Evolutionary conservation across 2,888 invertebrate genomes (phyloP).

Genomic region (Galerucella pusilla): DNA sequence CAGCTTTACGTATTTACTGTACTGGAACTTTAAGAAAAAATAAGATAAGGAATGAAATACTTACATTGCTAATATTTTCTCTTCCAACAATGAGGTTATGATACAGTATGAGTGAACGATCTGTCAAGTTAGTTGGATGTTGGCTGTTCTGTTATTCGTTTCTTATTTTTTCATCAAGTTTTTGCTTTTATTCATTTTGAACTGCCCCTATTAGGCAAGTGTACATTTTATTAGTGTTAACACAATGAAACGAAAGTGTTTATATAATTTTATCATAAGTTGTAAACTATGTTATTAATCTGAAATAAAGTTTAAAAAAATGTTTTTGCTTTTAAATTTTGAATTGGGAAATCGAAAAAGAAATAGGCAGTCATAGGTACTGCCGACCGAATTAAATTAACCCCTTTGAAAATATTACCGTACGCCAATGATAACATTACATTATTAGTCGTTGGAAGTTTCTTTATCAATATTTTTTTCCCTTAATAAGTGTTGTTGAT

Average conservation of each 20-base stretch:
- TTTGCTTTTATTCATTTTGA: background rate
- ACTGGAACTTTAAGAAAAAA: background rate
- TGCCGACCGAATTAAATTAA: too few relatives aligned
- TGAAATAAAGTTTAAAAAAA: background rate
- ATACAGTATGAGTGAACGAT: too few relatives aligned
- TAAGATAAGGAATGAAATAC: background rate
- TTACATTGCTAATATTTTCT: too few relatives aligned
- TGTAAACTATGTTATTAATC: background rate
- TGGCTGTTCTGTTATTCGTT: background rate
- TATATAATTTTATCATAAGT: background rate
- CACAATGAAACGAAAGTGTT: background rate
- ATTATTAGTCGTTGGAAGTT: background rate
- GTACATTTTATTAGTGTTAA: background rate
- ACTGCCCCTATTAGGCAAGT: background rate
- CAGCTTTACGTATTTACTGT: background rate
- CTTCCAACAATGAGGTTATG: too few relatives aligned
- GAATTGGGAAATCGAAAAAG: too few relatives aligned
- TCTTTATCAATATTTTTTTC: background rate
- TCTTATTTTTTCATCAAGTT: background rate
- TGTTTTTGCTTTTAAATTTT: background rate
- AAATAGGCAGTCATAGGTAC: too few relatives aligned
- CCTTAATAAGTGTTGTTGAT: background rate
- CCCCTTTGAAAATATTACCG: too few relatives aligned
- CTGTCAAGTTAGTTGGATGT: too few relatives aligned
- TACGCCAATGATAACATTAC: too few relatives aligned